Percentiles rank a stretch among this genome's conserved stretches.
These are phyloP conservation scores for Hypanus sabinus DNA, from an alignment of 2,113 vertebrate genomes.

Conservation along the genomic window DNA sequence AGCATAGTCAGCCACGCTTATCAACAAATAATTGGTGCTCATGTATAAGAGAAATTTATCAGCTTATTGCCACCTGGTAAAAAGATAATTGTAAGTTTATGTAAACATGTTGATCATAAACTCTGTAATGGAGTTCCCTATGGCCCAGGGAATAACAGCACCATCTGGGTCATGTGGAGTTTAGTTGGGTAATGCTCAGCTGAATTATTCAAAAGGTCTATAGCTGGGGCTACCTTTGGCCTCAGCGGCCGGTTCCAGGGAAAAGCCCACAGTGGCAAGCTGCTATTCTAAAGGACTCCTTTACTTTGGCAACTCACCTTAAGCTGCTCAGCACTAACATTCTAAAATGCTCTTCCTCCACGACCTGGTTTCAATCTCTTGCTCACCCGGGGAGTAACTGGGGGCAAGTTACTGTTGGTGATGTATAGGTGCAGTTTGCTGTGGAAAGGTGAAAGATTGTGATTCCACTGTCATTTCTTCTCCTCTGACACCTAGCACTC, in stretches of 20 bases:
- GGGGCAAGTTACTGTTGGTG: background rate
- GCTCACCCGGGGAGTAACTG: too few species aligned
- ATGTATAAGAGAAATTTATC: background rate
- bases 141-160: background rate
- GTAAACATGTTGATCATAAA: constrained; percentile 14
- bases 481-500: background rate
- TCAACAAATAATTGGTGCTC: background rate
- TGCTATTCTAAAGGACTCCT: background rate
- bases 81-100: background rate
- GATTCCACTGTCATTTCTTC: background rate
- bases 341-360: background rate
- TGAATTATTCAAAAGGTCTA: background rate
- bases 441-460: background rate
- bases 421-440: background rate
- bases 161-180: constrained; percentile 11
- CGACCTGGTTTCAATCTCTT: background rate
- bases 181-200: background rate
- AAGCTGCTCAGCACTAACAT: background rate
- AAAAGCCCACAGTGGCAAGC: background rate
- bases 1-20: background rate
- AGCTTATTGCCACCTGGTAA: background rate
- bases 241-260: too few species aligned
- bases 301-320: background rate
- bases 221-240: background rate
- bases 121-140: background rate